These are phyloP conservation scores for Ischnus inquisitorius DNA, from an alignment of 2,888 invertebrate genomes.

Conservation along the genomic window DNA sequence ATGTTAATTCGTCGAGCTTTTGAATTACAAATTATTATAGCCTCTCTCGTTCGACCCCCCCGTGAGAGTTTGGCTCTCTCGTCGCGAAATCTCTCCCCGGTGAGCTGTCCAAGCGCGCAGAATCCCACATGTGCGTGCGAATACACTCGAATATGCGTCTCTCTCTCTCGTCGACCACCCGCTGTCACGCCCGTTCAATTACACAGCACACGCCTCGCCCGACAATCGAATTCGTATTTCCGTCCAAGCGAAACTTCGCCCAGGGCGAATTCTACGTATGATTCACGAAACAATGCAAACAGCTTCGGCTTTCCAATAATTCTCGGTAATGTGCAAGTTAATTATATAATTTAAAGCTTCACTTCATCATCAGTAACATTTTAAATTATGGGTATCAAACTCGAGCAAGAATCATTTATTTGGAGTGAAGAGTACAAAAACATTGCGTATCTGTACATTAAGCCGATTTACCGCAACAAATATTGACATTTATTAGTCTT, in stretches of 20 bases:
- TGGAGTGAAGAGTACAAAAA: no score
- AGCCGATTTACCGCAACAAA: no score
- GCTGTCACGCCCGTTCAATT: constrained; percentile 69
- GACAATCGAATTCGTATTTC: constrained; percentile 72
- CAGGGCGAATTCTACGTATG: constrained; percentile 18
- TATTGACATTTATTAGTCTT: no score
- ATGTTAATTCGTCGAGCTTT: constrained; percentile 62
- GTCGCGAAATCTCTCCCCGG: constrained; percentile 41
- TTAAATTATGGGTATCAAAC: not conserved
- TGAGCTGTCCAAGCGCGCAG: constrained; percentile 44
- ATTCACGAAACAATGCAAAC: not conserved
- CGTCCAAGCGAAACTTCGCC: constrained; percentile 64
- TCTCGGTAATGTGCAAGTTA: not conserved
- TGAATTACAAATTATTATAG: constrained; percentile 66
- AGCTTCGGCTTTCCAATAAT: not conserved
- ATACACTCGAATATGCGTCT: constrained; percentile 3
- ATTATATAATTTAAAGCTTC: not conserved
- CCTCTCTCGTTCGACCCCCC: constrained; percentile 47
- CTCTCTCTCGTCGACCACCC: constrained; percentile 59
- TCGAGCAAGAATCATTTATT: no score
- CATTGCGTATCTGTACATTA: no score
- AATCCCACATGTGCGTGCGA: constrained; percentile 33
- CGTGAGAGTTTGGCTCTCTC: constrained; percentile 22
- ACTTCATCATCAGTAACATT: not conserved
- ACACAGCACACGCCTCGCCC: constrained; percentile 60